phyloP scores from a whole-genome alignment of 2,797 vertebrate species.

The Sebastes dallii region DNA sequence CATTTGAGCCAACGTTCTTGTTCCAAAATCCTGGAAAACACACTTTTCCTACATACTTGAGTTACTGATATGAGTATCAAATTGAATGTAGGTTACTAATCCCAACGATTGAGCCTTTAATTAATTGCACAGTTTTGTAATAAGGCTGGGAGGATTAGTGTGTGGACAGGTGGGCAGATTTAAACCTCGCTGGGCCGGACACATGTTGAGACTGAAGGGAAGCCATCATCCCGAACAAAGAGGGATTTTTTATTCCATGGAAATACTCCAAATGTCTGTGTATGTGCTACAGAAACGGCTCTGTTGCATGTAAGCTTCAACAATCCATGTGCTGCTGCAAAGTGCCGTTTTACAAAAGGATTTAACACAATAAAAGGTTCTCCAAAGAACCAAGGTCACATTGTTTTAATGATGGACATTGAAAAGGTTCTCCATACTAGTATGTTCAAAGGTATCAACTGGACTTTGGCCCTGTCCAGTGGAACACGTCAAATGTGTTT shows the following conservation, averaged over 20 bases:
- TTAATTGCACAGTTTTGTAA: constrained; percentile 80
- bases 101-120: constrained; percentile 74
- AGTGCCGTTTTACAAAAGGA: neutral
- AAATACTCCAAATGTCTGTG: constrained; percentile 63
- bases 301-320: neutral
- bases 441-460: neutral
- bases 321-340: constrained; percentile 2
- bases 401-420: neutral
- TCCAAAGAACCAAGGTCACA: neutral
- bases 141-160: constrained; percentile 75
- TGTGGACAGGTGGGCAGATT: constrained; percentile 80
- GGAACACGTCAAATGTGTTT: too few species aligned
- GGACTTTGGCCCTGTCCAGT: neutral
- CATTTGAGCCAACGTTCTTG: neutral
- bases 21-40: constrained; percentile 6
- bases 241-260: constrained; percentile 62
- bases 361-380: neutral
- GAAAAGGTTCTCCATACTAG: neutral
- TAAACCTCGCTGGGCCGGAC: constrained; percentile 72
- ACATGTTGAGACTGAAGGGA: constrained; percentile 76
- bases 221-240: constrained; percentile 75
- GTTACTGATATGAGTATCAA: constrained; percentile 60
- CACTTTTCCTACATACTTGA: neutral
- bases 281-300: constrained; percentile 2
- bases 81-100: constrained; percentile 77